A percentile compares a stretch with the other conserved stretches of the same genome.
phyloP scores from a whole-genome alignment of 2,113 vertebrate species.

The Willisornis vidua region DNA sequence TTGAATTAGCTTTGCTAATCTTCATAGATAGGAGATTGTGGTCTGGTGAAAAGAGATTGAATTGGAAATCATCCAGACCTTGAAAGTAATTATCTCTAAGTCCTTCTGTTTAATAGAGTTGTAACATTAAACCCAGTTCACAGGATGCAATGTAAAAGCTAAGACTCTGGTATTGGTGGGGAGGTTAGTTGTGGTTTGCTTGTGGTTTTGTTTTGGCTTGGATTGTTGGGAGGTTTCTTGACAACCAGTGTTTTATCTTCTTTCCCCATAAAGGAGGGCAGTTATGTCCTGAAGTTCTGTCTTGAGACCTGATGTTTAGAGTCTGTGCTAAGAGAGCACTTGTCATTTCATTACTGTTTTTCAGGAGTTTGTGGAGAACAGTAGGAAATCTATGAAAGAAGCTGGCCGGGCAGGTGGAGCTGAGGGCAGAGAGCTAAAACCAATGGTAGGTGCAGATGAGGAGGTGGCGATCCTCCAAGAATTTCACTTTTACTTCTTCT shows the following conservation, averaged over 20 bases:
- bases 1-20: not conserved
- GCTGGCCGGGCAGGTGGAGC: constrained; percentile 81
- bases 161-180: not conserved
- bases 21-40: not conserved
- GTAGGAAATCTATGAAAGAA: constrained; percentile 88
- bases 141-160: not conserved
- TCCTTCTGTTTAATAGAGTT: not conserved
- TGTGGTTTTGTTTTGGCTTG: not conserved
- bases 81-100: not conserved
- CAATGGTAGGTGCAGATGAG: constrained; percentile 94
- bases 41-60: not conserved
- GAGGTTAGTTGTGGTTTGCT: not conserved
- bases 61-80: not conserved
- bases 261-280: not conserved
- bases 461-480: constrained; percentile 88
- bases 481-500: constrained; percentile 93
- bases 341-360: constrained; percentile 45
- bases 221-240: not conserved
- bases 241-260: not conserved
- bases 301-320: not conserved
- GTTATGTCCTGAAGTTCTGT: not conserved
- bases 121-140: not conserved
- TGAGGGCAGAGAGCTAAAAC: constrained; percentile 90
- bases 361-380: constrained; percentile 97
- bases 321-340: not conserved